Evolutionary conservation across 1,140 invertebrate genomes (phyloP), one percentile per base, ranked within the genome.

Genomic region (Neuroterus valhalla): DNA sequence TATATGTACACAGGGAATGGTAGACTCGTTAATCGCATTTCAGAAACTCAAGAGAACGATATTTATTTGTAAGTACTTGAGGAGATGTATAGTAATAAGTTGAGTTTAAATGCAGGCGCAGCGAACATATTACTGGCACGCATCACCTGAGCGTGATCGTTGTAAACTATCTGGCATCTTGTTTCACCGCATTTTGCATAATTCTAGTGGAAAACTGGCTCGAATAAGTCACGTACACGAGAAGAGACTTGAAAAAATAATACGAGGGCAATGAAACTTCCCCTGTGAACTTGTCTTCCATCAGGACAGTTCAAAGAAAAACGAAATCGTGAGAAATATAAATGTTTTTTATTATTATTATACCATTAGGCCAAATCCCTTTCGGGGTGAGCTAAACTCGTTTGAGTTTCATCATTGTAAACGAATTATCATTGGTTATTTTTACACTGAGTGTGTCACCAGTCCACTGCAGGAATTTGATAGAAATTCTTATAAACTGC

Each of bases 131-230:
- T 55, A 55, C 21, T 17, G 15, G 42, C 52, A 46, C 19, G 31
- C 15, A 44, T 17, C 14, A 50, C 17, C 11, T 2, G n/a, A 14
- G 2, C 50, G 15, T 17, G 23, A 23, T 23, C 23, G 21, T 10
- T 21, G 26, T 31, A 55, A 55, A 55, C 52, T 52, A 52, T 12
- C 50, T 17, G 17, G 19, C 50, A 21, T 74, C 70, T 50, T 70
- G 68, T 78, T 77, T 76, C 72, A 50, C 50, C 15, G 71, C 31
- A 52, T 76, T 81, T 81, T 81, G 68, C 80, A 80, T 80, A 81
- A 79, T 80, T 81, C 71, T 50, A 55, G 38, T 23, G 68, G 71
- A 44, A 71, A 74, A 77, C 45, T 68, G 68, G 62, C 67, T 68
- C 17, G n/a, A 66, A 38, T 38, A 42, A n/a, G 42, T 69, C 26